These are phyloP conservation scores for Muricea muricata DNA, from an alignment of 92 coral and sea anemone genomes.

Conservation along the genomic window DNA sequence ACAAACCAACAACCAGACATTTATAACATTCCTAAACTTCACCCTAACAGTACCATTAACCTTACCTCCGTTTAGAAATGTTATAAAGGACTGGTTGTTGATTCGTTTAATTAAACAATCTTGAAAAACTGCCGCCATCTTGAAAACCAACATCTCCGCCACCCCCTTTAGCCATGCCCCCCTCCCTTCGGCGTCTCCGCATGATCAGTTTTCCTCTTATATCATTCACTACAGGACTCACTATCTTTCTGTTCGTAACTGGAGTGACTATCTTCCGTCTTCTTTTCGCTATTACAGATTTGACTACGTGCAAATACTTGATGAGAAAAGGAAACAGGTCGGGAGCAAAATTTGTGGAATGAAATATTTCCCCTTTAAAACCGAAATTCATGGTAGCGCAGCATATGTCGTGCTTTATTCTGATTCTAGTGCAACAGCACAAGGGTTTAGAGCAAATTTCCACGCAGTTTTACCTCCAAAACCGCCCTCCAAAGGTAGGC, in stretches of 20 bases:
- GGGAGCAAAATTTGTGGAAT: slow-evolving; percentile 52
- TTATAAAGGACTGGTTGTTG: too few relatives aligned
- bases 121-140: too few relatives aligned
- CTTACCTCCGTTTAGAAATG: too few relatives aligned
- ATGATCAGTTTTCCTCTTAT: not conserved
- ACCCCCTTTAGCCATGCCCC: too few relatives aligned
- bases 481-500: not conserved
- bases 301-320: slow-evolving; percentile 46
- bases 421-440: slow-evolving; percentile 54
- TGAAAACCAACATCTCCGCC: too few relatives aligned
- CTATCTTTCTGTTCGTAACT: too few relatives aligned
- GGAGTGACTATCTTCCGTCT: not conserved
- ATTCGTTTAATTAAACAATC: too few relatives aligned
- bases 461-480: not conserved
- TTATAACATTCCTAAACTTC: too few relatives aligned
- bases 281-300: not conserved
- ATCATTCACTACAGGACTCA: too few relatives aligned
- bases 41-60: too few relatives aligned
- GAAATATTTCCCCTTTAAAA: not conserved
- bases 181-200: too few relatives aligned
- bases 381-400: slow-evolving; percentile 50
- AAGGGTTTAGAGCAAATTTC: slow-evolving; percentile 64
- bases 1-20: too few relatives aligned
- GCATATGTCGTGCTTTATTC: slow-evolving; percentile 54
- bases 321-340: slow-evolving; percentile 32